phyloP scores from a whole-genome alignment of 1,140 invertebrate genomes.

The Phenacoccus solenopsis region DNA sequence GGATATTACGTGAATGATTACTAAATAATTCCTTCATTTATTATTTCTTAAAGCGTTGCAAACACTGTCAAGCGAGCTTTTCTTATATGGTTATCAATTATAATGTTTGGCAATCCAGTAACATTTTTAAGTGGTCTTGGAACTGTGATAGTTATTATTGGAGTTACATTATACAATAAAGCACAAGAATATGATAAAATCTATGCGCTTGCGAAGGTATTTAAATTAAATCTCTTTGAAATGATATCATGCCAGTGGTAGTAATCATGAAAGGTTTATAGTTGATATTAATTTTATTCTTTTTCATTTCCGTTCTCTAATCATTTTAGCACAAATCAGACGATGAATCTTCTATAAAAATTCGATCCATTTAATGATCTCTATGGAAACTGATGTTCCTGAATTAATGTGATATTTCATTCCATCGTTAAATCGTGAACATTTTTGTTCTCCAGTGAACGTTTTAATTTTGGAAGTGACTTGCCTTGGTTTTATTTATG shows the following conservation, averaged over 20 bases:
- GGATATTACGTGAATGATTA: not conserved
- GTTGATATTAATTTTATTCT: no score
- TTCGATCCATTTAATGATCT: not conserved
- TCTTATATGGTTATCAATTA: slow-evolving; percentile 68
- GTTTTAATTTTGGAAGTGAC: no score
- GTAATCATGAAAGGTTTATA: no score
- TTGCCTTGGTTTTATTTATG: no score
- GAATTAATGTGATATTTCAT: not conserved
- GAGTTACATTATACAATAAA: slow-evolving; percentile 66
- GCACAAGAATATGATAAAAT: slow-evolving; percentile 35
- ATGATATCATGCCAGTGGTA: no score
- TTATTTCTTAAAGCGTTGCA: slow-evolving; percentile 52
- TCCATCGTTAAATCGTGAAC: no score
- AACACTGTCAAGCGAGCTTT: slow-evolving; percentile 75
- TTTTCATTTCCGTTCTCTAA: no score
- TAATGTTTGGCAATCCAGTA: slow-evolving; percentile 67
- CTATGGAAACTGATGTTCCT: not conserved
- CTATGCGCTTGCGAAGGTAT: slow-evolving; percentile 7
- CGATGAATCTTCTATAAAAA: not conserved
- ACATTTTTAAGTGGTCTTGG: slow-evolving; percentile 63
- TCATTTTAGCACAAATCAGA: not conserved
- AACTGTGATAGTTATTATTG: slow-evolving; percentile 57
- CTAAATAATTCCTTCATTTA: slow-evolving; percentile 20
- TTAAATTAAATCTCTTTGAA: no score
- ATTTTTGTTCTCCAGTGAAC: no score